phyloP scores from a whole-genome alignment of 2,888 invertebrate genomes.

The Lochmaea crataegi region DNA sequence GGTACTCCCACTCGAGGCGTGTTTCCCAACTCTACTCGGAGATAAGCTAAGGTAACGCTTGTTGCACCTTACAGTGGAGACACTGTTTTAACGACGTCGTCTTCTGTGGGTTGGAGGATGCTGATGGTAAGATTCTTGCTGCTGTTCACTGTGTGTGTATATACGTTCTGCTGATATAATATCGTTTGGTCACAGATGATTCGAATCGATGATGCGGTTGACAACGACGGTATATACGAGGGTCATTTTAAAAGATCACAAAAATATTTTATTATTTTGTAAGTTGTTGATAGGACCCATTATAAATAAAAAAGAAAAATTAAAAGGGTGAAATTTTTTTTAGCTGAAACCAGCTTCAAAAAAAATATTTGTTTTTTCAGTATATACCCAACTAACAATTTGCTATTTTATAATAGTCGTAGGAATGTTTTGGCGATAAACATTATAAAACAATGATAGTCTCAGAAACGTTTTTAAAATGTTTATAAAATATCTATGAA shows the following conservation, averaged over 20 bases:
- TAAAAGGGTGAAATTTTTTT: too few relatives aligned
- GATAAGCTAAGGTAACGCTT: constrained; percentile 34
- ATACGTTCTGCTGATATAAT: not conserved
- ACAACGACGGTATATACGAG: not conserved
- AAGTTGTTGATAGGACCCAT: too few relatives aligned
- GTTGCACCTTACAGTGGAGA: constrained; percentile 33
- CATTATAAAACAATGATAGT: too few relatives aligned
- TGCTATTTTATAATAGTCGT: too few relatives aligned
- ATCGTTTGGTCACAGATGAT: not conserved
- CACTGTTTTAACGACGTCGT: constrained; percentile 15
- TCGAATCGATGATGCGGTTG: not conserved
- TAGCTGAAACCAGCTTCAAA: too few relatives aligned
- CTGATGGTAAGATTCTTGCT: constrained; percentile 3
- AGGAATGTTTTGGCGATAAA: too few relatives aligned
- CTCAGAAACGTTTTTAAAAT: too few relatives aligned
- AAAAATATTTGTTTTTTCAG: too few relatives aligned
- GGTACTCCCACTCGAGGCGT: constrained; percentile 61
- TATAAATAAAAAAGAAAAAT: too few relatives aligned
- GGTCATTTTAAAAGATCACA: not conserved
- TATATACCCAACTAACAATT: too few relatives aligned
- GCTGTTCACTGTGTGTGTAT: not conserved
- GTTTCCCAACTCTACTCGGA: constrained; percentile 42
- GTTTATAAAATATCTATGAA: too few relatives aligned
- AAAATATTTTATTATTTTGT: too few relatives aligned
- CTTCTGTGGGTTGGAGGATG: constrained; percentile 4